Evolutionary conservation across 2,113 vertebrate species (phyloP).

Genomic region (Campylomormyrus numenius): DNA sequence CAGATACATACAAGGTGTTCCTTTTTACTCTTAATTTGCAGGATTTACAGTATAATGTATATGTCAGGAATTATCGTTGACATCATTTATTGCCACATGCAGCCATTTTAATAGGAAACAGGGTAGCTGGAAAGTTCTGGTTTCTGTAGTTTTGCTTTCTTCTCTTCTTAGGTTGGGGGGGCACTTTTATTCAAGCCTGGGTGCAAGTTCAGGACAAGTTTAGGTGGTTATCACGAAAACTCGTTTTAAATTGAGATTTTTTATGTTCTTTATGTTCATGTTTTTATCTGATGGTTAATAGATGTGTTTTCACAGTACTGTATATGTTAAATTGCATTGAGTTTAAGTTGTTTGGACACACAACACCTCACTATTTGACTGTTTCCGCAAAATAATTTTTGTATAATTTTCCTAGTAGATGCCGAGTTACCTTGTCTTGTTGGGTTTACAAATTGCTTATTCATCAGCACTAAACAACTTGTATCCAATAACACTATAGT

Average conservation of each 20-base stretch:
- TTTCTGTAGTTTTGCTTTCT: conserved; percentile 59
- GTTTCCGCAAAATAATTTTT: background rate
- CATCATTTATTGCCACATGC: conserved; percentile 51
- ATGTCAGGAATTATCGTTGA: conserved; percentile 44
- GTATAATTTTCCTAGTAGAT: background rate
- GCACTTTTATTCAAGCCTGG: conserved; percentile 64
- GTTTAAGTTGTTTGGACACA: background rate
- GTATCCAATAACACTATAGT: background rate
- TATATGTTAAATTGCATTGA: background rate
- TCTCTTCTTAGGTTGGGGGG: conserved; percentile 58
- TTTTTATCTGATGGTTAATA: background rate
- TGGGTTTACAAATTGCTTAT: background rate
- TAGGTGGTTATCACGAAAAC: conserved; percentile 3
- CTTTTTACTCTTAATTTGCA: conserved; percentile 46
- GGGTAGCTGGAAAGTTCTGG: conserved; percentile 38
- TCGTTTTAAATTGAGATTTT: background rate
- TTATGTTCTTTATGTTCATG: background rate
- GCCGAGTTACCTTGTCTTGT: background rate
- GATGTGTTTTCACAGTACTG: background rate
- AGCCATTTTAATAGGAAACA: conserved; percentile 51
- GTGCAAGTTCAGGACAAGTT: conserved; percentile 45
- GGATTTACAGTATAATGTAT: background rate
- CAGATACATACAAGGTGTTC: conserved; percentile 22
- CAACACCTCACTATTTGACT: background rate
- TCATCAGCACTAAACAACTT: background rate